These are phyloP conservation scores for Nymphalis c-album DNA, from an alignment of 2,888 invertebrate species.

Conservation along the genomic window DNA sequence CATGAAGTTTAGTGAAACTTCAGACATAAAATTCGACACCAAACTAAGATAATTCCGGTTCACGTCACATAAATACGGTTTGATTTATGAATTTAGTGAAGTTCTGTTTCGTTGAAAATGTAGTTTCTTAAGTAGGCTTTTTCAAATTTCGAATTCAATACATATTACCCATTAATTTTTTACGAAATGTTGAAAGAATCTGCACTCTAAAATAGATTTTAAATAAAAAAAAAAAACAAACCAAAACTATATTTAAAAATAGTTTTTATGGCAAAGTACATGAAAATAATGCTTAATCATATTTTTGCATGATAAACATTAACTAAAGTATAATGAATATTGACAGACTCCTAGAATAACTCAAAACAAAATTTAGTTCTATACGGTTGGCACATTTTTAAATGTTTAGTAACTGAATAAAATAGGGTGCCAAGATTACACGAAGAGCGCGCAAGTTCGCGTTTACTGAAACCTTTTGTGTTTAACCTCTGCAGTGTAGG, in stretches of 20 bases:
- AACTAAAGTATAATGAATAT: too few species aligned
- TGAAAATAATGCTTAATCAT: too few species aligned
- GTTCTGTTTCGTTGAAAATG: conserved; percentile 3
- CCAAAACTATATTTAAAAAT: too few species aligned
- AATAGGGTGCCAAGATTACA: conserved; percentile 5
- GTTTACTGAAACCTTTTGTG: conserved; percentile 7
- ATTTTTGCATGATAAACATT: too few species aligned
- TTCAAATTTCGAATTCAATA: conserved; percentile 22
- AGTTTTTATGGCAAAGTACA: too few species aligned
- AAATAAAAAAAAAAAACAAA: too few species aligned
- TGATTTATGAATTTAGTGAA: conserved; percentile 32
- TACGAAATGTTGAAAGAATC: neutral
- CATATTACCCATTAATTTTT: conserved; percentile 22
- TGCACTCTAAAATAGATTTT: too few species aligned
- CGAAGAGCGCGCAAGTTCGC: neutral
- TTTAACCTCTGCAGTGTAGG: conserved; percentile 16
- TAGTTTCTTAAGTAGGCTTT: conserved; percentile 24
- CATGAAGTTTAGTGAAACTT: conserved; percentile 16
- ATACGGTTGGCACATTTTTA: neutral
- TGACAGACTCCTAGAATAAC: too few species aligned
- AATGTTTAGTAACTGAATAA: conserved; percentile 2
- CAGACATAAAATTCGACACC: conserved; percentile 26
- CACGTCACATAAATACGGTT: conserved; percentile 30
- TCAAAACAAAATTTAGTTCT: too few species aligned
- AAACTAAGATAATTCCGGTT: conserved; percentile 29